phyloP scores from a whole-genome alignment of 2,888 invertebrate species.

The Tetheella fluctuosa region DNA sequence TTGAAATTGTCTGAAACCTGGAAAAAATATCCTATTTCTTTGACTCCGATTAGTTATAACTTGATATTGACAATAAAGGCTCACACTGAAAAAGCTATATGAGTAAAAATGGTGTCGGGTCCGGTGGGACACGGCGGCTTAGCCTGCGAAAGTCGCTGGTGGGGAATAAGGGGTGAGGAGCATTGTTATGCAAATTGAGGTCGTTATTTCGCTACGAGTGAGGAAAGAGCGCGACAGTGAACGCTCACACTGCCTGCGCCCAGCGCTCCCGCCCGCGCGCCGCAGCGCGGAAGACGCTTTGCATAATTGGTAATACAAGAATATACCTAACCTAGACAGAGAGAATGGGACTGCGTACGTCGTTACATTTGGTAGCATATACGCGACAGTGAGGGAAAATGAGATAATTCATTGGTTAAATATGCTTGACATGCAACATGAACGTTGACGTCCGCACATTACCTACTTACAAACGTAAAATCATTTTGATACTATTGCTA shows the following conservation, averaged over 20 bases:
- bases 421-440: too few relatives aligned
- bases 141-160: constrained; percentile 78
- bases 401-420: too few relatives aligned
- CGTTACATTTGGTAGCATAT: constrained; percentile 1
- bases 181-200: constrained; percentile 84
- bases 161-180: constrained; percentile 82
- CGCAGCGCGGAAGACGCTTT: constrained; percentile 78
- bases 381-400: not conserved
- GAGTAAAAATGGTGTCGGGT: constrained; percentile 68
- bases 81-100: constrained; percentile 18
- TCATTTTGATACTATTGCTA: too few relatives aligned
- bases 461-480: too few relatives aligned
- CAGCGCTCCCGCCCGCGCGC: constrained; percentile 53
- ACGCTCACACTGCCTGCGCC: constrained; percentile 56
- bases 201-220: constrained; percentile 83
- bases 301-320: constrained; percentile 83
- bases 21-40: too few relatives aligned
- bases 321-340: constrained; percentile 54
- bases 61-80: not conserved
- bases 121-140: constrained; percentile 62
- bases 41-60: too few relatives aligned
- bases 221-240: constrained; percentile 80
- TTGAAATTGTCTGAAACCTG: too few relatives aligned
- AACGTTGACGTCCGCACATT: too few relatives aligned
- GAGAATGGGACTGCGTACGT: constrained; percentile 46